Conservation (phyloP, 2,113 vertebrate genomes). For the Tupaia tana region DNA sequence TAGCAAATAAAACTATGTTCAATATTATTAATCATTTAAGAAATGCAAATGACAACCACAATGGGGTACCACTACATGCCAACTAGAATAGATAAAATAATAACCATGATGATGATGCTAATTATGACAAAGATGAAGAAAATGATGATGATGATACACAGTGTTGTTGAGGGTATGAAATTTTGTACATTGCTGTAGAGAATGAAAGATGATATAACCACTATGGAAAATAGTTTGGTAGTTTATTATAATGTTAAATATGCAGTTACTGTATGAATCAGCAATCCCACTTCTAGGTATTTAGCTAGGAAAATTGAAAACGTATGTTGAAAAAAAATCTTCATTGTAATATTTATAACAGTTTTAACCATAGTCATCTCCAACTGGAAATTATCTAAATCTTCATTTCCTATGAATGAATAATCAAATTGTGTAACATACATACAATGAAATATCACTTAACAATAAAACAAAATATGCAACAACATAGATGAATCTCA, state of each 20-base stretch:
- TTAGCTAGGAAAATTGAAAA: background rate
- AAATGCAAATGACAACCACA: background rate
- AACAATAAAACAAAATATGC: background rate
- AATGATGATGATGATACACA: background rate
- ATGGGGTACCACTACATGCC: background rate
- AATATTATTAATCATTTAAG: background rate
- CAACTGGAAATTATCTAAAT: background rate
- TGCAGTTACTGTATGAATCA: background rate
- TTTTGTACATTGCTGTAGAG: background rate
- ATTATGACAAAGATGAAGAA: background rate
- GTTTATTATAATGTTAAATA: background rate
- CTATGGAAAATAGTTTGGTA: background rate
- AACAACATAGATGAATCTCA: background rate
- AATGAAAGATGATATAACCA: background rate
- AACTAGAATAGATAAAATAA: background rate
- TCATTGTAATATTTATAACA: background rate
- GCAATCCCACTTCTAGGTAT: background rate
- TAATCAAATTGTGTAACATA: background rate
- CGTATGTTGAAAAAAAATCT: background rate
- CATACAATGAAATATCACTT: background rate
- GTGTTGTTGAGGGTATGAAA: background rate
- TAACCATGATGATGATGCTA: background rate
- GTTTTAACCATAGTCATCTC: background rate
- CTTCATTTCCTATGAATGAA: background rate
- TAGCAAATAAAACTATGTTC: background rate